Evolutionary conservation across 1,140 invertebrate species (phyloP), one percentile per base, ranked within the genome.

Genomic region (Amyelois transitella): DNA sequence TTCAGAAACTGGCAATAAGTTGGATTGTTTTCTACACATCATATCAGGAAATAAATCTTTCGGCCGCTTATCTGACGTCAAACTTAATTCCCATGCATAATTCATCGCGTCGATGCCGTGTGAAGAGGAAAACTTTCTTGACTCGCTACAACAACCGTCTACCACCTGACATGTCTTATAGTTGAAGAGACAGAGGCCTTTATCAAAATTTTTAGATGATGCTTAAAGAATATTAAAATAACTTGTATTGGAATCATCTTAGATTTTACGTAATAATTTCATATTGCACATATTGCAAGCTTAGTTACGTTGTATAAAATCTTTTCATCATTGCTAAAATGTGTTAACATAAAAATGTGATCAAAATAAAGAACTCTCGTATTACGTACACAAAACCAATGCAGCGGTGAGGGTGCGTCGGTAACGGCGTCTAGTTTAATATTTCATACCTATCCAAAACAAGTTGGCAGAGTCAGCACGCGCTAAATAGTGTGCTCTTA

Each of bases 81-180:
- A 86, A 86, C 69, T 86, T 87, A 86, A 87, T 87, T 87, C 81
- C 75, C 75, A 86, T 84, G 81, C 80, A 87, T 87, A 81, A 86
- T 86, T 83, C 81, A 87, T 86, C 57, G 76, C 67, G 75, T 76
- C 72, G 77, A 79, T 78, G 72, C 66, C 59, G 60, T 63, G 71
- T 64, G 69, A 73, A 72, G 68, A 77, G 69, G 74, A 74, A 81
- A 82, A 81, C 62, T 81, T 86, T 55, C 60, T 51, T 56, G 71
- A 76, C 70, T 72, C 56, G 56, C 60, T 57, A 66, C 73, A 64
- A 63, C 56, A 60, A 57, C 61, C 67, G 65, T 62, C 60, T 63
- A 63, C 64, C 62, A 63, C 69, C 45, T 78, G 75, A 63, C 64
- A 51, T 43, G 43, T 55, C 62, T 48, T 52, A 56, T 48, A 38